These are phyloP conservation scores for Asteroscopus sphinx DNA, from an alignment of 2,888 invertebrate species.

Conservation along the genomic window DNA sequence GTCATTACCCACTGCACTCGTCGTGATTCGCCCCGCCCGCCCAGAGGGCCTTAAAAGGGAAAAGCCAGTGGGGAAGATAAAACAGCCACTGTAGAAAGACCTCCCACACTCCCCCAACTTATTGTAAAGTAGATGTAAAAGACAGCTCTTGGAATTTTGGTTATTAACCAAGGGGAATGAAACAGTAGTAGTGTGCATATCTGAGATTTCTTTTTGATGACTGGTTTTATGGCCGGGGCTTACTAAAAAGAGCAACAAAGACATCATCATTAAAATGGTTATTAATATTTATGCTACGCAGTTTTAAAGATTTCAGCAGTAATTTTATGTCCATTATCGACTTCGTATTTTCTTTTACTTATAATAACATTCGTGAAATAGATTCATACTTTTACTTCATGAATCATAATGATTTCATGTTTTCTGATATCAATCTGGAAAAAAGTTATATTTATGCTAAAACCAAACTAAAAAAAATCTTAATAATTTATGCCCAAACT, in stretches of 20 bases:
- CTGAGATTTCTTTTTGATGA: constrained; percentile 57
- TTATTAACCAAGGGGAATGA: constrained; percentile 24
- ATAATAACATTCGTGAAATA: too few relatives aligned
- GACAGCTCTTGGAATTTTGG: constrained; percentile 19
- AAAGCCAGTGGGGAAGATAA: constrained; percentile 44
- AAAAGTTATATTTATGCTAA: too few relatives aligned
- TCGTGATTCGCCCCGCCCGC: constrained; percentile 68
- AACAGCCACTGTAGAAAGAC: constrained; percentile 44
- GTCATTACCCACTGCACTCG: constrained; percentile 54
- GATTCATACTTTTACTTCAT: too few relatives aligned
- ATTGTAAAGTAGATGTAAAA: background rate
- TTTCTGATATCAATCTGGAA: too few relatives aligned
- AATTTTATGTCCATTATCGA: too few relatives aligned
- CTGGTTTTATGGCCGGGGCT: constrained; percentile 44
- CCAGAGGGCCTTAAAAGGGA: constrained; percentile 52
- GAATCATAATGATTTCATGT: too few relatives aligned
- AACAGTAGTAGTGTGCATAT: constrained; percentile 36
- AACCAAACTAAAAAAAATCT: too few relatives aligned
- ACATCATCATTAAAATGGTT: constrained; percentile 27
- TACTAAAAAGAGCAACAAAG: constrained; percentile 44
- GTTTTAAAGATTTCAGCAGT: background rate
- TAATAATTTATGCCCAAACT: too few relatives aligned
- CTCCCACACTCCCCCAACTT: constrained; percentile 13
- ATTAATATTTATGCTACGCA: constrained; percentile 2
- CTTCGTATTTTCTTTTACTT: too few relatives aligned